Percentiles rank a stretch among this genome's conserved stretches.
Evolutionary conservation across 1,140 invertebrate genomes (phyloP).

Genomic region (Manduca sexta): DNA sequence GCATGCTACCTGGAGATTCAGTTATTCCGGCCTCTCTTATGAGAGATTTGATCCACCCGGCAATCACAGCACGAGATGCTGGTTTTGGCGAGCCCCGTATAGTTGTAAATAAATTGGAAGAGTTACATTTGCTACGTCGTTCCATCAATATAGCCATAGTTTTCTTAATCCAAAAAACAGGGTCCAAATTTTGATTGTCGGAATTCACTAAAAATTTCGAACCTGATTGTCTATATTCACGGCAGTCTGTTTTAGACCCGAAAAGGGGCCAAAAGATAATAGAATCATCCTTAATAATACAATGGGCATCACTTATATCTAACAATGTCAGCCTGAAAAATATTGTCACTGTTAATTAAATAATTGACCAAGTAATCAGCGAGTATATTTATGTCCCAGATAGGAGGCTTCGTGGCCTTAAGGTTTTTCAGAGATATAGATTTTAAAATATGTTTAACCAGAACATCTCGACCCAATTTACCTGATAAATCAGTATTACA

Average conservation of each 20-base stretch:
- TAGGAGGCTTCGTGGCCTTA: slow-evolving; percentile 13
- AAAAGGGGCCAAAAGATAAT: slow-evolving; percentile 27
- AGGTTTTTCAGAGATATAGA: slow-evolving; percentile 16
- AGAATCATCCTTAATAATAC: slow-evolving; percentile 8
- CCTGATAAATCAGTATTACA: slow-evolving; percentile 8
- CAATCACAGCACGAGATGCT: no score
- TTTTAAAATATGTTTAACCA: slow-evolving; percentile 21
- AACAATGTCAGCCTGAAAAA: slow-evolving; percentile 21
- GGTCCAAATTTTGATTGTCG: slow-evolving; percentile 20
- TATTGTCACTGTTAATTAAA: slow-evolving; percentile 8
- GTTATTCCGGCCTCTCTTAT: not conserved
- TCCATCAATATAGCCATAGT: slow-evolving; percentile 15
- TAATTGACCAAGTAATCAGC: slow-evolving; percentile 3
- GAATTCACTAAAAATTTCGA: slow-evolving; percentile 21
- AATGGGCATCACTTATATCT: slow-evolving; percentile 15
- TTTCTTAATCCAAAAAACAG: slow-evolving; percentile 25
- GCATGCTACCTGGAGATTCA: slow-evolving; percentile 28
- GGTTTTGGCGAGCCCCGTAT: no score
- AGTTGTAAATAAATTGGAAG: no score
- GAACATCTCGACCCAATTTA: slow-evolving; percentile 8
- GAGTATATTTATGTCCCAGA: slow-evolving; percentile 26
- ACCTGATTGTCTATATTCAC: slow-evolving; percentile 18
- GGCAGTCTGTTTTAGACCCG: slow-evolving; percentile 27
- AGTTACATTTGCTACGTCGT: no score
- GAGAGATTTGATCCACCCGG: no score